Evolutionary conservation across 2,797 vertebrate genomes (phyloP).

Genomic region (Spinibarbus caldwelli): DNA sequence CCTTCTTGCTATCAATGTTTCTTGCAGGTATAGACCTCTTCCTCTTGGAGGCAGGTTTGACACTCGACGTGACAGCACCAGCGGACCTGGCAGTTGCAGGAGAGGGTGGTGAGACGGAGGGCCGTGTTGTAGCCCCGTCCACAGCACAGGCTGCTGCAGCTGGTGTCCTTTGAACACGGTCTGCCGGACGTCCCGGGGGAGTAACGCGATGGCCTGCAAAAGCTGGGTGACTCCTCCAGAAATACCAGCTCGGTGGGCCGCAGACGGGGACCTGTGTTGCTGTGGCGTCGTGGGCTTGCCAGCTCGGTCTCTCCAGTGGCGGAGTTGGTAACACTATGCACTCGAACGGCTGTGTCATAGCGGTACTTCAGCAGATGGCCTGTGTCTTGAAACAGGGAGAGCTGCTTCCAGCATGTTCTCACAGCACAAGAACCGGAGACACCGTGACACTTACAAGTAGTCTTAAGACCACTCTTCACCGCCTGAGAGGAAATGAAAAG

Average conservation of each 20-base stretch:
- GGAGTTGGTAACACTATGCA: slow-evolving; percentile 90
- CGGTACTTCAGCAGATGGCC: slow-evolving; percentile 90
- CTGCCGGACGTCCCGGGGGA: slow-evolving; percentile 90
- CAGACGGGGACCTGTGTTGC: slow-evolving; percentile 53
- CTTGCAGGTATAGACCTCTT: slow-evolving; percentile 97
- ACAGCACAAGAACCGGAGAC: slow-evolving; percentile 96
- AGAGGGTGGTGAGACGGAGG: slow-evolving; percentile 88
- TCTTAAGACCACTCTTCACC: slow-evolving; percentile 95
- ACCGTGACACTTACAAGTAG: slow-evolving; percentile 97
- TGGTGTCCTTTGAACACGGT: slow-evolving; percentile 89
- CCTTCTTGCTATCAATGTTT: slow-evolving; percentile 60
- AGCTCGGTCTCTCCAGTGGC: slow-evolving; percentile 91
- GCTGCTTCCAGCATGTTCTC: slow-evolving; percentile 98
- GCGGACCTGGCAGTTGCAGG: slow-evolving; percentile 97
- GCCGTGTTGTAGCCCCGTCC: slow-evolving; percentile 96
- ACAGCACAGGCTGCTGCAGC: slow-evolving; percentile 94
- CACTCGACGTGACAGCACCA: slow-evolving; percentile 99
- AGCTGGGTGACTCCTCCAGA: slow-evolving; percentile 96
- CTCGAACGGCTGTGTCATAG: slow-evolving; percentile 87
- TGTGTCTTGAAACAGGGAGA: slow-evolving; percentile 93
- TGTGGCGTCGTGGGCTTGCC: slow-evolving; percentile 72
- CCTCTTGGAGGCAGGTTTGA: slow-evolving; percentile 92
- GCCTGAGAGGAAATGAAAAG: slow-evolving; percentile 74
- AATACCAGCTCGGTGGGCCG: slow-evolving; percentile 88
- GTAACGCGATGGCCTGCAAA: slow-evolving; percentile 92